Evolutionary conservation across 1,140 invertebrate species (phyloP).

Genomic region (Megalopta genalis): DNA sequence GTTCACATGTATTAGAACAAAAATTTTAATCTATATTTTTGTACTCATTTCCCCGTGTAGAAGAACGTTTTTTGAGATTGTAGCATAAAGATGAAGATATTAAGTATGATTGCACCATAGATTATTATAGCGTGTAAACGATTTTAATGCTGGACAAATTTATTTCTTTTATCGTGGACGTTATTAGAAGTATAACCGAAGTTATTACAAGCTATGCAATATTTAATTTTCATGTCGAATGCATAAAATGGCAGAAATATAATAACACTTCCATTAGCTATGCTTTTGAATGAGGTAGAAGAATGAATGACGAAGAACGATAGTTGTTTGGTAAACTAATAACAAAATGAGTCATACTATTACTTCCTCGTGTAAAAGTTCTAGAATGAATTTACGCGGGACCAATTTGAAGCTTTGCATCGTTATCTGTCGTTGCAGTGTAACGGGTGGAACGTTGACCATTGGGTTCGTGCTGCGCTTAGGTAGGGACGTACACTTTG

Average conservation of each 20-base stretch:
- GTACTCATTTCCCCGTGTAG: too few species aligned
- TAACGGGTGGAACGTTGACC: background rate
- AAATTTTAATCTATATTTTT: too few species aligned
- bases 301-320: background rate
- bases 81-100: too few species aligned
- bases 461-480: constrained; percentile 21
- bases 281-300: background rate
- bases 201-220: too few species aligned
- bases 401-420: background rate
- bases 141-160: too few species aligned
- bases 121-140: too few species aligned
- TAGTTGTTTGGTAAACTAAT: background rate
- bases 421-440: constrained; percentile 21
- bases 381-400: background rate
- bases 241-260: background rate
- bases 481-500: background rate
- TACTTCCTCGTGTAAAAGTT: background rate
- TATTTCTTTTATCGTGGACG: background rate
- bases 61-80: too few species aligned
- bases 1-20: too few species aligned
- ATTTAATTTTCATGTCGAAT: background rate
- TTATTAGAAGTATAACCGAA: background rate
- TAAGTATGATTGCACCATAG: too few species aligned
- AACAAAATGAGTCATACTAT: background rate
- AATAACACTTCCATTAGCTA: background rate